Evolutionary conservation across 2,113 vertebrate species (phyloP), one percentile per base, ranked within the genome.

Genomic region (Sinocyclocheilus grahami): DNA sequence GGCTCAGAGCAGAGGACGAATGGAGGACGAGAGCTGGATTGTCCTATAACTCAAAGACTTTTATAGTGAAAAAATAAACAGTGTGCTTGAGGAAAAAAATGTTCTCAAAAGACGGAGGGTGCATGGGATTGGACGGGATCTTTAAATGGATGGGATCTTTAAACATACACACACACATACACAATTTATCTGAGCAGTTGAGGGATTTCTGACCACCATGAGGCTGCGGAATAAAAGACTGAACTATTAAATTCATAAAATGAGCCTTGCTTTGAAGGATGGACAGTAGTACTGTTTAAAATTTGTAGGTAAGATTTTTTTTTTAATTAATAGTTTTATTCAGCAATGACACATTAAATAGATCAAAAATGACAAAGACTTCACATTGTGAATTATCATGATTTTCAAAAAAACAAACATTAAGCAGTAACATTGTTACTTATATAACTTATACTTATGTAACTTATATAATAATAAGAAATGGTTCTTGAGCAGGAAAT

Each of bases 1-100:
- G 74, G 22, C 55, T 60, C 33, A 13, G 12, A 60, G 55, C 30
- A 39, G 22, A 77, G 74, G 46, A 30, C 74, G n/a, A 13, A 77
- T 18, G 24, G 58, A 80, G 55, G 37, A 63, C 60, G 3, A 46
- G 37, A 42, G 5, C 58, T 46, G 58, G 78, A 46, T 18, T 13
- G 62, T 46, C 60, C 9, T 11, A 67, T 67, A 82, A 82, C 62
- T 82, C 55, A 55, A 74, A 14, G 65, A 62, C 42, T 67, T 81
- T 48, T 82, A 82, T 30, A 82, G 62, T 48, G n/a, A 8, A 18
- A 39, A 27, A 18, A 65, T 63, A 65, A 67, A 81, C 53, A 48
- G n/a, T 76, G 74, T 76, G 39, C 74, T 51, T 51, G n/a, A 27
- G 13, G 7, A 13, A 76, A 27, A 51, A 46, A 6, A n/a, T 48